These are phyloP conservation scores for Phyllotreta striolata DNA, from an alignment of 2,888 invertebrate species.

Conservation along the genomic window DNA sequence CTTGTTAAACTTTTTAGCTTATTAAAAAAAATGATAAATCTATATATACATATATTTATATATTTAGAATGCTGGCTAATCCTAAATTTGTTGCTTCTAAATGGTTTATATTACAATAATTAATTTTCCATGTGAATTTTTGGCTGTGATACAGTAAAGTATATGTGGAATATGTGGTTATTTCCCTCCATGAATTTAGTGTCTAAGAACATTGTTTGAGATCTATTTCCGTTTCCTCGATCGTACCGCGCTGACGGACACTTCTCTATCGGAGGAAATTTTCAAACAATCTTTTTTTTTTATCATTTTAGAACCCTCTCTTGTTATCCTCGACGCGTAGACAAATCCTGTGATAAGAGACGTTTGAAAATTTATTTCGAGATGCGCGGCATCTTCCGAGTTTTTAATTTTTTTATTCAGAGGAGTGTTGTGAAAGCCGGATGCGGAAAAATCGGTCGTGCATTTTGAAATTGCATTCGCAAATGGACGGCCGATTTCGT, in stretches of 20 bases:
- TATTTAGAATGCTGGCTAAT: background rate
- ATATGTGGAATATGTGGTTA: slow-evolving; percentile 57
- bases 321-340: no score
- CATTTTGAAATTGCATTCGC: background rate
- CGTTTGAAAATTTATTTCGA: no score
- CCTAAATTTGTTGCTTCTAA: slow-evolving; percentile 23
- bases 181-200: slow-evolving; percentile 57
- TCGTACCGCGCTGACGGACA: background rate
- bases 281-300: no score
- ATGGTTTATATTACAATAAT: slow-evolving; percentile 25
- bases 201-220: slow-evolving; percentile 45
- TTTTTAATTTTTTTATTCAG: background rate
- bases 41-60: slow-evolving; percentile 1
- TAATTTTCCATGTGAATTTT: slow-evolving; percentile 62
- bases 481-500: slow-evolving; percentile 25
- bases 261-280: background rate
- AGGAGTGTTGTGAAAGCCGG: slow-evolving; percentile 4
- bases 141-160: slow-evolving; percentile 63
- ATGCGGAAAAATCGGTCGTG: background rate
- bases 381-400: no score
- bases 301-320: no score
- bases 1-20: slow-evolving; percentile 6
- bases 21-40: background rate
- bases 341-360: no score
- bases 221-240: slow-evolving; percentile 42